phyloP scores from a whole-genome alignment of 2,113 vertebrate species.

The Lycaon pictus region DNA sequence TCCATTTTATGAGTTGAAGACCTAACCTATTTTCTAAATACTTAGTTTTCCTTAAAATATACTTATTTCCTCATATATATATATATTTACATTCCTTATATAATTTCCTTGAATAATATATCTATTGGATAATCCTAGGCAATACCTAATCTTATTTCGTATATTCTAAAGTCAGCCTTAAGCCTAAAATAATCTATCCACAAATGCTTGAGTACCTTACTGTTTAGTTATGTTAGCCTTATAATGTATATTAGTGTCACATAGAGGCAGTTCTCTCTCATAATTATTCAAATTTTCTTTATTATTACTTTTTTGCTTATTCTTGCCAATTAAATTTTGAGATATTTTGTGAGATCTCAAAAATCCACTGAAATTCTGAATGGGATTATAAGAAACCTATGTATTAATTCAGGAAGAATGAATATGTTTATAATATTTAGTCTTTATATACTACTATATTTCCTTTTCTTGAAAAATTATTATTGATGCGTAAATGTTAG shows the following conservation, averaged over 20 bases:
- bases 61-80: neutral
- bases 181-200: neutral
- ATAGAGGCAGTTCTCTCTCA: neutral
- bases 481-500: neutral
- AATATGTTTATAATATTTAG: neutral
- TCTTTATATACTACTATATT: neutral
- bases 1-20: neutral
- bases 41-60: conserved; percentile 18
- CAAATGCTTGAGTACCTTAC: neutral
- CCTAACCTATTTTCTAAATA: conserved; percentile 30
- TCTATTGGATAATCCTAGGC: conserved; percentile 9
- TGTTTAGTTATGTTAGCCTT: neutral
- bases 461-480: neutral
- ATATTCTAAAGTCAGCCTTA: conserved; percentile 26
- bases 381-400: conserved; percentile 3
- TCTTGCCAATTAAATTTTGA: conserved; percentile 37
- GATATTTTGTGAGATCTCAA: conserved; percentile 33
- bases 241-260: neutral
- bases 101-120: neutral
- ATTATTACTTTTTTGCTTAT: conserved; percentile 18
- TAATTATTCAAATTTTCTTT: neutral
- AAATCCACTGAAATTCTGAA: neutral
- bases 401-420: conserved; percentile 36
- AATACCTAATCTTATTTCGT: neutral
- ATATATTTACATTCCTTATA: neutral